Evolutionary conservation across 2,797 vertebrate genomes (phyloP).

Genomic region (Falco cherrug): DNA sequence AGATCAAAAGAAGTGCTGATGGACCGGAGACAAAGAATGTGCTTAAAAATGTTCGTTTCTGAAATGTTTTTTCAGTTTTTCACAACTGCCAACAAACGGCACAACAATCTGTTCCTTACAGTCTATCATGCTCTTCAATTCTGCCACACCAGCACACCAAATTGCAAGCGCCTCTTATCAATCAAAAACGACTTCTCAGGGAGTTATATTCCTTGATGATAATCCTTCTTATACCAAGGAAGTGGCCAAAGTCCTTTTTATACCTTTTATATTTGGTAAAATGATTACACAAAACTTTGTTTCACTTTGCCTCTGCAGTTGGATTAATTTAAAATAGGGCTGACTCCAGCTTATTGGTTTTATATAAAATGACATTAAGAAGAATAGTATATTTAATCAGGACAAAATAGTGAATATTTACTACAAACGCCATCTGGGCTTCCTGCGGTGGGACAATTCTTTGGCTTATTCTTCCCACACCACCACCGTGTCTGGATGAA

Average conservation of each 20-base stretch:
- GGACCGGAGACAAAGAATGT: neutral
- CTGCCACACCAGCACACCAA: neutral
- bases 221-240: neutral
- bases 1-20: neutral
- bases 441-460: neutral
- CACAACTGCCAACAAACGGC: neutral
- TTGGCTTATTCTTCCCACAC: neutral
- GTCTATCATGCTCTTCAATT: neutral
- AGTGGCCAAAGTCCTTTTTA: neutral
- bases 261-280: neutral
- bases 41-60: neutral
- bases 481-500: neutral
- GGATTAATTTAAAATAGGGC: neutral
- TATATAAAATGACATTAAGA: neutral
- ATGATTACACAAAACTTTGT: neutral
- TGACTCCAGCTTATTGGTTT: neutral
- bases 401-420: neutral
- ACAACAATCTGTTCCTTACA: neutral
- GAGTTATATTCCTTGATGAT: neutral
- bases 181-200: neutral
- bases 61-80: neutral
- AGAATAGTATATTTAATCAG: neutral
- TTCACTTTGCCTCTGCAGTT: neutral
- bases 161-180: neutral
- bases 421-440: neutral